phyloP scores from a whole-genome alignment of 1,140 invertebrate genomes.

The Aplysia californica region DNA sequence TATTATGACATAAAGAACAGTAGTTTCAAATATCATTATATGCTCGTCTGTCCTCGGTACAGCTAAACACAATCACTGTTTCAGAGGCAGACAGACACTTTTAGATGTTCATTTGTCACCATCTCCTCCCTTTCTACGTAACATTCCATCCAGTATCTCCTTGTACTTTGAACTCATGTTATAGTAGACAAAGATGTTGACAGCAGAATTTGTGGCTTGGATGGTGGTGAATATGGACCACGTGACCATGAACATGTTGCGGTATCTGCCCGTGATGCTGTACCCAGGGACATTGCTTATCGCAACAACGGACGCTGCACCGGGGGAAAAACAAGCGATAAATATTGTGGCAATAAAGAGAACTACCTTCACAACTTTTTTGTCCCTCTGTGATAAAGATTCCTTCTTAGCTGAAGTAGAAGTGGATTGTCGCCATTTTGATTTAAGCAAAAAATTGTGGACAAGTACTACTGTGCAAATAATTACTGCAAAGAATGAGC shows the following conservation, averaged over 20 bases:
- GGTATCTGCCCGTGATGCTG: not conserved
- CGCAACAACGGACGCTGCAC: not conserved
- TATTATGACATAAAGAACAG: no score
- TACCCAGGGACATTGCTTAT: not conserved
- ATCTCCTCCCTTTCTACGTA: no score
- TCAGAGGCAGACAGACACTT: no score
- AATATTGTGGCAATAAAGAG: not conserved
- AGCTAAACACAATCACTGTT: no score
- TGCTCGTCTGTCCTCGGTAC: no score
- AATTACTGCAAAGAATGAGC: not conserved
- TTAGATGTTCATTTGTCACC: no score
- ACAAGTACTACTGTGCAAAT: not conserved
- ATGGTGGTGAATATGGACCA: not conserved
- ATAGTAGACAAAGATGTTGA: no score
- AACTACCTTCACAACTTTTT: not conserved
- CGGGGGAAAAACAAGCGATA: no score
- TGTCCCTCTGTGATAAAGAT: not conserved
- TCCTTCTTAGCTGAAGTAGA: not conserved
- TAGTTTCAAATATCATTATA: no score
- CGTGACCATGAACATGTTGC: conserved; percentile 12
- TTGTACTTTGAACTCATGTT: not conserved
- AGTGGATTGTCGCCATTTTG: no score
- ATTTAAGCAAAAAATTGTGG: no score
- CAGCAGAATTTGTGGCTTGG: not conserved
- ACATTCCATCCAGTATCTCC: no score